Evolutionary conservation across 2,888 invertebrate genomes (phyloP).

Genomic region (Opisthograptis luteolata): DNA sequence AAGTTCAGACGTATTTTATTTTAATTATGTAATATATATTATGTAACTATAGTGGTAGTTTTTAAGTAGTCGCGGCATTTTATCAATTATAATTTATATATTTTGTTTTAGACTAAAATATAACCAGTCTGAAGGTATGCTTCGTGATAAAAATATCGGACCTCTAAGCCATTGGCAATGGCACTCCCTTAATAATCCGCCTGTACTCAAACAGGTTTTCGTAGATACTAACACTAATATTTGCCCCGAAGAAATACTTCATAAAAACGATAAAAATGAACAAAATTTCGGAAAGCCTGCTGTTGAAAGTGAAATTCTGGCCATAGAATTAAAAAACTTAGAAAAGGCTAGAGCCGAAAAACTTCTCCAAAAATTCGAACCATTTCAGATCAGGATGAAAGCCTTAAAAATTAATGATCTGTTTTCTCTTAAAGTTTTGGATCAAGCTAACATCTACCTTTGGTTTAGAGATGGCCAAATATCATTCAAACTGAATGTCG

Average conservation of each 20-base stretch:
- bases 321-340: conserved; percentile 55
- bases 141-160: conserved; percentile 53
- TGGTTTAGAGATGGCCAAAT: conserved; percentile 47
- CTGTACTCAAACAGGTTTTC: conserved; percentile 47
- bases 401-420: conserved; percentile 57
- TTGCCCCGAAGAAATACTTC: conserved; percentile 10
- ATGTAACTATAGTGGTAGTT: too few species aligned
- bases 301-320: conserved; percentile 32
- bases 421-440: conserved; percentile 57
- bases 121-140: conserved; percentile 60
- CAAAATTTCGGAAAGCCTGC: background rate
- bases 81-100: background rate
- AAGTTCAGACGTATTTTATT: too few species aligned
- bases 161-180: conserved; percentile 60
- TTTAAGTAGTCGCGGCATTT: background rate
- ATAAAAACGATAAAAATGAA: conserved; percentile 8
- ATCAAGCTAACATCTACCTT: conserved; percentile 57
- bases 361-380: conserved; percentile 48
- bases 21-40: too few species aligned
- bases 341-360: conserved; percentile 48
- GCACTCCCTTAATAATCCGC: conserved; percentile 64
- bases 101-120: conserved; percentile 56
- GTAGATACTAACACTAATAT: conserved; percentile 37
- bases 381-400: conserved; percentile 57
- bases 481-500: conserved; percentile 54